phyloP scores from a whole-genome alignment of 2,888 invertebrate genomes.

The Idaea aversata region DNA sequence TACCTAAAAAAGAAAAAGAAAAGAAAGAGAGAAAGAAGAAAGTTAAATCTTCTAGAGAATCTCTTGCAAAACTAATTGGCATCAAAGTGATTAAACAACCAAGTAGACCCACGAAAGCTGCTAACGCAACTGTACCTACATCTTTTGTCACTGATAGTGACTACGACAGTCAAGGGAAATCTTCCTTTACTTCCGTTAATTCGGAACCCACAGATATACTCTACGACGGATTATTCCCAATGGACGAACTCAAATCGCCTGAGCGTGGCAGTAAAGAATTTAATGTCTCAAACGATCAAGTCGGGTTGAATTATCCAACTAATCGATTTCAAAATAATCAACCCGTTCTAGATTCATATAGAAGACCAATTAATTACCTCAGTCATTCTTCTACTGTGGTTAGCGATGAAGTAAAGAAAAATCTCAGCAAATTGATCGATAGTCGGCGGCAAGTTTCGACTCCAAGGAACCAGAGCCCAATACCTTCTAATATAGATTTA shows the following conservation, averaged over 20 bases:
- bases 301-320: slow-evolving; percentile 7
- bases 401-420: slow-evolving; percentile 49
- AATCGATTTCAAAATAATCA: slow-evolving; percentile 2
- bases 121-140: slow-evolving; percentile 14
- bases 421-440: slow-evolving; percentile 53
- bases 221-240: slow-evolving; percentile 57
- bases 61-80: slow-evolving; percentile 54
- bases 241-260: slow-evolving; percentile 59
- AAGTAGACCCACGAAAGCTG: slow-evolving; percentile 13
- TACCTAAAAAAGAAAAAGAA: slow-evolving; percentile 18
- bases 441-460: slow-evolving; percentile 43
- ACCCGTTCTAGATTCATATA: not conserved
- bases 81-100: slow-evolving; percentile 48
- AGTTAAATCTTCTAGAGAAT: slow-evolving; percentile 29
- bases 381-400: slow-evolving; percentile 16
- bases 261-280: slow-evolving; percentile 33
- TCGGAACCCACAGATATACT: slow-evolving; percentile 49
- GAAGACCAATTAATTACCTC: not conserved
- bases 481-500: not conserved
- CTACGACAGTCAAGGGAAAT: slow-evolving; percentile 56
- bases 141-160: slow-evolving; percentile 45
- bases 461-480: not conserved
- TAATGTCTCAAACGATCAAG: slow-evolving; percentile 7
- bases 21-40: slow-evolving; percentile 39
- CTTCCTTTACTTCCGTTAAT: slow-evolving; percentile 41